phyloP scores from a whole-genome alignment of 2,113 vertebrate species.

The Ceratotherium simum region DNA sequence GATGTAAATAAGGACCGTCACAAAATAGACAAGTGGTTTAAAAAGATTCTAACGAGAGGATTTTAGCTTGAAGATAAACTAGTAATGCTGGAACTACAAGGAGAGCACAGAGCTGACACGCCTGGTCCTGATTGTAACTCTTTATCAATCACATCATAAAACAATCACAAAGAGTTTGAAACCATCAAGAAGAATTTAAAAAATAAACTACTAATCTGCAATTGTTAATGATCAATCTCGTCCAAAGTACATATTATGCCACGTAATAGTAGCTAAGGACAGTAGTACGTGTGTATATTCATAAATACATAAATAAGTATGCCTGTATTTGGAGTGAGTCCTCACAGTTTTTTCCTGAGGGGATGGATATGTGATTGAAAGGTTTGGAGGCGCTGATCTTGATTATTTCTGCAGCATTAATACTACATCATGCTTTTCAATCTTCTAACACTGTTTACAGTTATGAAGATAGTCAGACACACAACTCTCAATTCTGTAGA shows the following conservation, averaged over 20 bases:
- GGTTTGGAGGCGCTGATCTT: background rate
- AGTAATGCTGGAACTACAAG: background rate
- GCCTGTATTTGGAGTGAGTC: background rate
- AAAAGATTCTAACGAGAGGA: constrained; percentile 1
- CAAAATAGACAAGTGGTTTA: background rate
- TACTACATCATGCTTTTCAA: background rate
- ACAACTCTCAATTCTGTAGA: background rate
- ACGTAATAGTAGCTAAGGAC: background rate
- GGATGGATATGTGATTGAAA: background rate
- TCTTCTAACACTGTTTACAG: background rate
- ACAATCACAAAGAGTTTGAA: constrained; percentile 15
- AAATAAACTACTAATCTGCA: background rate
- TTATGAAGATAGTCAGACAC: background rate
- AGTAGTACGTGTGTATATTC: background rate
- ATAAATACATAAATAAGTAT: background rate
- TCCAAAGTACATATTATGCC: background rate
- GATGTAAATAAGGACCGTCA: background rate
- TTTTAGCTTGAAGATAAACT: constrained; percentile 38
- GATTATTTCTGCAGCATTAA: background rate
- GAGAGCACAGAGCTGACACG: background rate
- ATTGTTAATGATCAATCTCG: background rate
- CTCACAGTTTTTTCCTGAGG: background rate
- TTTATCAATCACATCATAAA: background rate
- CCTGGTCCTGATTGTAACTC: background rate
- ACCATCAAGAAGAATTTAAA: constrained; percentile 19